Base-by-base conservation (phyloP, 2,888 invertebrate species). In the Polydrusus pterygomalis region DNA sequence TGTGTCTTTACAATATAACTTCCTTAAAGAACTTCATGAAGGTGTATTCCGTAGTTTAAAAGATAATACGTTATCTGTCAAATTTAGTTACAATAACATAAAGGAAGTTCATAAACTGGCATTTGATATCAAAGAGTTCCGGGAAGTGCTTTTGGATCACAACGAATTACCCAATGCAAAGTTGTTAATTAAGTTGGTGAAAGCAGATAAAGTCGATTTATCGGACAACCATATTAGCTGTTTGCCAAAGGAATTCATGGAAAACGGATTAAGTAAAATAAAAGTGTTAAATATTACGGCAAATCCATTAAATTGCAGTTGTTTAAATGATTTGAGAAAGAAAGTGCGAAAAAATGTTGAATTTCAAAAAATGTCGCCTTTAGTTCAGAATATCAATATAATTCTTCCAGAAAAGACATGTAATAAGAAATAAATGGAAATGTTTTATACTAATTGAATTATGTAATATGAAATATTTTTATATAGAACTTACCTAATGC, bases 71-170 rank as follows among this genome's bases (percentile, higher is more conserved):
- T 63, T 82, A 34, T 79, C 78, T n/a, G 75, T 82, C n/a, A 76
- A 82, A 70, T 80, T 84, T 56, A 82, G 84, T 49, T 82, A 82
- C 75, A 85, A 85, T 67, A 82, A 81, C 54, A 82, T 84, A 40
- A 78, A 80, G 49, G 80, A 77, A 25, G 78, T 84, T n/a, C 80
- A 83, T 45, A 73, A 79, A n/a, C 74, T 81, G 58, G 78, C 81
- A 0, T 81, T 85, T 51, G 81, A 82, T 51, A 80, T 80, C 2
- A 75, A 77, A 64, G 81, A 82, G 58, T 83, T 82, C 47, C 76
- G 79, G 6, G 80, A 83, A 68, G 76, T 85, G 25, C 80, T 79
- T 73, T 67, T 85, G 63, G 83, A 84, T 45, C 82, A 83, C 65
- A 85, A 85, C 54, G 82, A 84, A 64, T 62, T 84, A 47, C 67